Percentiles rank a stretch among this genome's conserved stretches.
These are phyloP conservation scores for Dynastes tityus DNA, from an alignment of 2,888 invertebrate species.

Conservation along the genomic window DNA sequence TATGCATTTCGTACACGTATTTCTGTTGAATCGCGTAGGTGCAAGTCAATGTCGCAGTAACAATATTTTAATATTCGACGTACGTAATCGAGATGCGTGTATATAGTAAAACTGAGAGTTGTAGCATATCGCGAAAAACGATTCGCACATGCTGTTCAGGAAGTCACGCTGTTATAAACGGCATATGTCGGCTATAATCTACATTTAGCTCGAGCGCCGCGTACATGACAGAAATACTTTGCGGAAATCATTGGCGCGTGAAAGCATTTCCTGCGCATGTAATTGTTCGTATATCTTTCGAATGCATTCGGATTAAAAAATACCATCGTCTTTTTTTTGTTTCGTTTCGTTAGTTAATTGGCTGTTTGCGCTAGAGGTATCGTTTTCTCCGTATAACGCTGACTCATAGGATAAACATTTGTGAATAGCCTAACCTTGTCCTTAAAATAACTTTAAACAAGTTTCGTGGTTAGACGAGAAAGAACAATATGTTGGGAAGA, in stretches of 20 bases:
- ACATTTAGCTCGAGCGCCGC: conserved; percentile 23
- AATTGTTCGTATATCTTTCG: conserved; percentile 34
- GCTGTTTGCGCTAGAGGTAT: conserved; percentile 27
- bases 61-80: conserved; percentile 9
- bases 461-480: conserved; percentile 18
- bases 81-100: neutral
- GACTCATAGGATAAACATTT: conserved; percentile 24
- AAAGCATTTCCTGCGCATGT: conserved; percentile 41
- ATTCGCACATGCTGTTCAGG: conserved; percentile 41
- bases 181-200: conserved; percentile 38
- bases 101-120: neutral
- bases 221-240: conserved; percentile 43
- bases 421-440: conserved; percentile 33
- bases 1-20: neutral
- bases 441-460: conserved; percentile 27
- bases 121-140: conserved; percentile 27
- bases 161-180: conserved; percentile 39
- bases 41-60: neutral
- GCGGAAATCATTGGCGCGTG: conserved; percentile 39
- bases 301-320: conserved; percentile 37
- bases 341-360: conserved; percentile 26
- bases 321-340: conserved; percentile 2
- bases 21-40: neutral
- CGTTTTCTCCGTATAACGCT: conserved; percentile 29
- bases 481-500: conserved; percentile 7